phyloP scores from a whole-genome alignment of 2,888 invertebrate genomes.

The Sepioteuthis lessoniana region DNA sequence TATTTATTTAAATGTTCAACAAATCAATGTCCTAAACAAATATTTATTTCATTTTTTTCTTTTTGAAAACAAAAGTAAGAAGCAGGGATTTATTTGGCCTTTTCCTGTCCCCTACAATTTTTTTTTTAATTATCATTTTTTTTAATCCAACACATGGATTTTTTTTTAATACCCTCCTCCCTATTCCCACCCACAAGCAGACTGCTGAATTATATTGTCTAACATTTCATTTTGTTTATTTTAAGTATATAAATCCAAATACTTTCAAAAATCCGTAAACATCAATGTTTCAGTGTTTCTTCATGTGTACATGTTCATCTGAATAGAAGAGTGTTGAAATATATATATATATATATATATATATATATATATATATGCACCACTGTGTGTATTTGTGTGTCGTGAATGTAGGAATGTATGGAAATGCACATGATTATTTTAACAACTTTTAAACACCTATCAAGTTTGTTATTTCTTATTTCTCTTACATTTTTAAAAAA shows the following conservation, averaged over 20 bases:
- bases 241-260: neutral
- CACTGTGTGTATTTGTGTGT: neutral
- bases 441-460: neutral
- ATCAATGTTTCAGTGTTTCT: neutral
- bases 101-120: neutral
- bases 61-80: neutral
- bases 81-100: conserved; percentile 33
- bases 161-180: neutral
- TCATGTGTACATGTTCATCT: neutral
- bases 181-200: conserved; percentile 4
- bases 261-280: neutral
- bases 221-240: neutral
- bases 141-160: neutral
- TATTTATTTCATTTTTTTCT: neutral
- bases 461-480: neutral
- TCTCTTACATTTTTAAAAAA: neutral
- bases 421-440: neutral
- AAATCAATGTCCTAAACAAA: conserved; percentile 3
- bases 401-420: neutral
- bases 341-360: neutral
- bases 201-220: conserved; percentile 10
- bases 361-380: neutral
- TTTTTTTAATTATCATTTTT: neutral
- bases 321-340: neutral
- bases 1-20: conserved; percentile 19